A percentile compares a stretch with the other conserved stretches of the same genome.
Conservation (phyloP, 2,113 vertebrate genomes). For the Ceyx margarethae region DNA sequence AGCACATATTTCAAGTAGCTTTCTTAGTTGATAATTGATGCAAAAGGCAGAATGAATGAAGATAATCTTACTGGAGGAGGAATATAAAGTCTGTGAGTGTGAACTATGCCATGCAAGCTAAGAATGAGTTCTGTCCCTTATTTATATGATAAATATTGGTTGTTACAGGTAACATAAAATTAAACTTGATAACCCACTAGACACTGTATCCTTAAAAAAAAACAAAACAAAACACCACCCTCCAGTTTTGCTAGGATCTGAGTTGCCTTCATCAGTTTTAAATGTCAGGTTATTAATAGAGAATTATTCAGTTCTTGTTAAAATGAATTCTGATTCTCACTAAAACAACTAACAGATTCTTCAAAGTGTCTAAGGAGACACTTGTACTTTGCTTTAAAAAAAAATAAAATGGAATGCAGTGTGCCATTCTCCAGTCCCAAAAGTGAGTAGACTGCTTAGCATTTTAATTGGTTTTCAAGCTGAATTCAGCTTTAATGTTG, state of each 20-base stretch:
- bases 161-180: neutral
- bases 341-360: neutral
- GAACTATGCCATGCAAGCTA: neutral
- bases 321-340: neutral
- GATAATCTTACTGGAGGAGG: neutral
- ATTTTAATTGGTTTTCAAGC: slow-evolving; percentile 54
- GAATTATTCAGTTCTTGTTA: neutral
- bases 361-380: neutral
- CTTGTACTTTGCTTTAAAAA: neutral
- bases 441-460: slow-evolving; percentile 23
- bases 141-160: neutral
- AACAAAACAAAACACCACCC: neutral
- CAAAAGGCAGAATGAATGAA: neutral
- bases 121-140: neutral
- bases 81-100: neutral
- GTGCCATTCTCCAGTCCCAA: neutral
- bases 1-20: neutral
- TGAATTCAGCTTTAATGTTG: slow-evolving; percentile 21
- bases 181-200: neutral
- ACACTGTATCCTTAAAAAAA: neutral
- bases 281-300: neutral
- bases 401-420: neutral
- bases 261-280: neutral
- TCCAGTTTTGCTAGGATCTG: neutral
- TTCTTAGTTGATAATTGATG: neutral